Evolutionary conservation across 2,113 vertebrate genomes (phyloP).

Genomic region (Rhabdomys dilectus): DNA sequence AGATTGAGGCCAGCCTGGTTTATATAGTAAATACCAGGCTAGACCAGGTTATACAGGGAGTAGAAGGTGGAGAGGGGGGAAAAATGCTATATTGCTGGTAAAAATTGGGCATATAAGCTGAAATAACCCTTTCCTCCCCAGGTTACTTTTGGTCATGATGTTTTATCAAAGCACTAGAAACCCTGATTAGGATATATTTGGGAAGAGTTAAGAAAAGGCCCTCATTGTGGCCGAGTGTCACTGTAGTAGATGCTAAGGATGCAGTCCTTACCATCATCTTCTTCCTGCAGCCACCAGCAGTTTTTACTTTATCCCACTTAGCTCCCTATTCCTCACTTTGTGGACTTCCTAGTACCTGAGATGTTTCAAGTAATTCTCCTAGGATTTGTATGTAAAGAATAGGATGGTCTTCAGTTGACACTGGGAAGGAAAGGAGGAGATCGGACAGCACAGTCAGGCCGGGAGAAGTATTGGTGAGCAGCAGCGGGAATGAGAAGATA

Average conservation of each 20-base stretch:
- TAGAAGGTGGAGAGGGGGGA: not conserved
- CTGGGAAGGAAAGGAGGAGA: not conserved
- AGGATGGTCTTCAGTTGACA: slow-evolving; percentile 3
- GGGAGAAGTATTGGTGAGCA: not conserved
- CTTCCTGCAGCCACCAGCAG: not conserved
- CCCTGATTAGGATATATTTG: not conserved
- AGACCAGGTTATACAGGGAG: not conserved
- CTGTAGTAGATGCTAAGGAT: slow-evolving; percentile 16
- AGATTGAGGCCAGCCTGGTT: not conserved
- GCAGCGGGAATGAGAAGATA: not conserved
- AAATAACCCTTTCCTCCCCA: not conserved
- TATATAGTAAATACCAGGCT: not conserved
- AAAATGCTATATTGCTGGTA: slow-evolving; percentile 37
- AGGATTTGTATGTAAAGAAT: slow-evolving; percentile 55
- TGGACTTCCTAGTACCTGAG: not conserved
- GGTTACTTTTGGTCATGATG: not conserved
- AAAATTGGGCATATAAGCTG: not conserved
- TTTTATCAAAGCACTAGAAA: not conserved
- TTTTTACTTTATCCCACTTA: not conserved
- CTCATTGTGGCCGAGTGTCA: not conserved
- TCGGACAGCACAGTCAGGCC: not conserved
- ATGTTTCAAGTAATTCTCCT: slow-evolving; percentile 42
- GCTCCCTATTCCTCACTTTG: not conserved
- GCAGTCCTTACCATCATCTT: slow-evolving; percentile 17
- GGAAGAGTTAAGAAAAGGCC: not conserved